Evolutionary conservation across 2,797 vertebrate species (phyloP), one percentile per base, ranked within the genome.

Genomic region (Cyprinodon diabolis): DNA sequence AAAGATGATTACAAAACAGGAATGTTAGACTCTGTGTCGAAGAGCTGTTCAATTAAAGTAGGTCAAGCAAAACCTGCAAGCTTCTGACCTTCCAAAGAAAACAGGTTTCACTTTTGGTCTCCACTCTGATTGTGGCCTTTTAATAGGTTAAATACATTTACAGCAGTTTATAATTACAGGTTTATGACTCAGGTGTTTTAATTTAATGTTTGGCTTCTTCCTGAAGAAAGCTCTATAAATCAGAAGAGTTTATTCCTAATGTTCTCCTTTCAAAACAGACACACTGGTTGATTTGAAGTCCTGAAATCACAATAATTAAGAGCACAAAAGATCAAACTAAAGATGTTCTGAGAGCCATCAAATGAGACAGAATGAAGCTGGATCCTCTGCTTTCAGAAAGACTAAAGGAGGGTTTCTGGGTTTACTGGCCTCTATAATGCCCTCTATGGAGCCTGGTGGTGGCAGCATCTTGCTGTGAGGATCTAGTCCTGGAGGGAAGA

Each of bases 1-100:
- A 71, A 74, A 69, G 72, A 71, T 66, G 69, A 77, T 77, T 70
- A 60, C 60, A 54, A 52, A 56, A 74, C 62, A 0, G 73, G 62
- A 68, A 17, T 66, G 47, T 71, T 47, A 21, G 43, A 55, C 9
- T 7, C 66, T 65, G 55, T 60, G 45, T 55, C 73, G 2, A 14
- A 35, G 23, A 69, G 23, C 57, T 15, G 55, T 47, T 74, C 58
- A 60, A 74, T 68, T 1, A 66, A 66, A 78, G 11, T 0, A 0
- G 12, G 35, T 56, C 72, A 58, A 67, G 68, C 23, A 72, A 63
- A 71, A 63, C 63, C 43, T 47, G 47, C 56, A 69, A 25, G 14
- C 23, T 12, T 40, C 55, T 65, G 35, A 72, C 52, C 55, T 68
- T 15, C 66, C 10, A 45, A 49, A 63, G 15, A 52, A 5, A 7